These are phyloP conservation scores for Conger conger DNA, from an alignment of 2,113 vertebrate genomes.

Conservation along the genomic window DNA sequence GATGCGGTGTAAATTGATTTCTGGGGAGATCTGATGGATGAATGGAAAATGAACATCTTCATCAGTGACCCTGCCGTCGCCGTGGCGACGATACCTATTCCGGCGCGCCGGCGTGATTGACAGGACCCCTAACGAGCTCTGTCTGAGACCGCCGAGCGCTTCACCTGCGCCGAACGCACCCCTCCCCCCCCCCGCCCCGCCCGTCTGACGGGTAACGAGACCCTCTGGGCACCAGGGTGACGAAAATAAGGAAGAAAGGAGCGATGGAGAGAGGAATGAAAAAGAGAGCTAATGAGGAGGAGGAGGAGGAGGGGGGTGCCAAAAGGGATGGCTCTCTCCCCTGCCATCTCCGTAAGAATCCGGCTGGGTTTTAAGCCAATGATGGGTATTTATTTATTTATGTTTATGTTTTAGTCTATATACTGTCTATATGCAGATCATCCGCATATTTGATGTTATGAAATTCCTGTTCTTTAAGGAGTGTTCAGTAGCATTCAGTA, in stretches of 20 bases:
- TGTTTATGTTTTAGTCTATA: neutral
- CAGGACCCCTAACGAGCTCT: constrained; percentile 60
- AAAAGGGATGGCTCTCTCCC: neutral
- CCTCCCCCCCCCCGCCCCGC: constrained; percentile 11
- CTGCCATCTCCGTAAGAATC: neutral
- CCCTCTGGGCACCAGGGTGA: constrained; percentile 1
- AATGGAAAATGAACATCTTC: constrained; percentile 59
- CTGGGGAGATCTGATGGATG: constrained; percentile 60
- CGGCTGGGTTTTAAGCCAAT: neutral
- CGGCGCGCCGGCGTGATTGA: constrained; percentile 49
- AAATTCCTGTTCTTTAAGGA: no score
- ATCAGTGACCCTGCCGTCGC: constrained; percentile 50
- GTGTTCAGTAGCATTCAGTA: no score
- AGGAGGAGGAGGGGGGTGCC: neutral
- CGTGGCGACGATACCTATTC: constrained; percentile 52
- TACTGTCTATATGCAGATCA: no score
- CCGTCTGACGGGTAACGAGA: neutral
- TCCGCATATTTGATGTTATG: no score
- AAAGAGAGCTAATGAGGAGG: constrained; percentile 4
- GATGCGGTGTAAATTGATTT: constrained; percentile 64
- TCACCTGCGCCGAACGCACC: constrained; percentile 52
- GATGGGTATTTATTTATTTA: neutral
- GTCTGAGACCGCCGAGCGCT: constrained; percentile 58
- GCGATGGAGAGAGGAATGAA: constrained; percentile 7
- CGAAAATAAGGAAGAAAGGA: constrained; percentile 17